Conservation (phyloP, 1,140 invertebrate genomes). For the Zaprionus ghesquierei region DNA sequence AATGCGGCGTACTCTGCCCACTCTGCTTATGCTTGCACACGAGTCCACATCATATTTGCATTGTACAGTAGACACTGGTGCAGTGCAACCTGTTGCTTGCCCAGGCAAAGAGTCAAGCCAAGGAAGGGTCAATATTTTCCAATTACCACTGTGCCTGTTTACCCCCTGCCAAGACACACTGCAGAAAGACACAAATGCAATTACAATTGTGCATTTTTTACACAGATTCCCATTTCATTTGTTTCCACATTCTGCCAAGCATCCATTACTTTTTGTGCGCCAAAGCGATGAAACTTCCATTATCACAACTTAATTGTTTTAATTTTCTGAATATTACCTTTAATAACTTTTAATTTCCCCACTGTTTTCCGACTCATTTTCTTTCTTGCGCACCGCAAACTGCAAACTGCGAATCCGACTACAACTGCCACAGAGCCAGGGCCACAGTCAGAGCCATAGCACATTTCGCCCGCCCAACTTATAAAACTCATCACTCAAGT, state of each 20-base stretch:
- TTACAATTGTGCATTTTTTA: not conserved
- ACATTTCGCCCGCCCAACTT: slow-evolving; percentile 29
- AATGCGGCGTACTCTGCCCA: not conserved
- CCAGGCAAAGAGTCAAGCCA: too few relatives aligned
- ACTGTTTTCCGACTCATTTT: not conserved
- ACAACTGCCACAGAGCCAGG: not conserved
- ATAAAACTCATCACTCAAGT: slow-evolving; percentile 61
- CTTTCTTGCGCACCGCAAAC: not conserved
- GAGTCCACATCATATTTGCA: not conserved
- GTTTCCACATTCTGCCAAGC: not conserved
- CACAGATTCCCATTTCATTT: not conserved
- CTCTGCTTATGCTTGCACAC: not conserved
- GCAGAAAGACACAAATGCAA: not conserved
- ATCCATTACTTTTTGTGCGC: not conserved
- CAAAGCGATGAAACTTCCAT: not conserved
- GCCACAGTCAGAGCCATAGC: not conserved
- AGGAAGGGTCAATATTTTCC: not conserved
- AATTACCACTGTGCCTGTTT: not conserved
- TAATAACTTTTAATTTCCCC: not conserved
- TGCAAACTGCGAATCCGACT: not conserved
- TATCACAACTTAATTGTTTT: slow-evolving; percentile 11
- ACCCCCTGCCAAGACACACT: not conserved
- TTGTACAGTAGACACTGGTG: not conserved
- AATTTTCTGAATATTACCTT: slow-evolving; percentile 19
- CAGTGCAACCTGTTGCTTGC: not conserved